A percentile compares a stretch with the other conserved stretches of the same genome.
Evolutionary conservation across 2,888 invertebrate species (phyloP).

Genomic region (Nomada ruficornis): DNA sequence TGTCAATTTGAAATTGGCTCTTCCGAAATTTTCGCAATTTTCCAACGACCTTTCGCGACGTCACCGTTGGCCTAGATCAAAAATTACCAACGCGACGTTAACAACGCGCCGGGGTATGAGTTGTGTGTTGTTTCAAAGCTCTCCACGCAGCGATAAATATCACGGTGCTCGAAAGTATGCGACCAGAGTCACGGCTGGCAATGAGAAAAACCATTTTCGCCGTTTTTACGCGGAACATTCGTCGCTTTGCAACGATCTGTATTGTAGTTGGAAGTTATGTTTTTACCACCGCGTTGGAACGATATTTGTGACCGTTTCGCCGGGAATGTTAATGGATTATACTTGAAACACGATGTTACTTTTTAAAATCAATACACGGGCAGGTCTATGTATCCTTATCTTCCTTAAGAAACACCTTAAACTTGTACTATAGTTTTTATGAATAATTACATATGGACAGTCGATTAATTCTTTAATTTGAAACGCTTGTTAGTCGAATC

Average conservation of each 20-base stretch:
- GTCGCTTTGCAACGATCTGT: neutral
- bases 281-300: neutral
- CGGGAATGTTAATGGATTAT: neutral
- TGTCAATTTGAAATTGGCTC: neutral
- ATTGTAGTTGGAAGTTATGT: neutral
- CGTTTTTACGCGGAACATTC: neutral
- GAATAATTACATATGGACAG: too few species aligned
- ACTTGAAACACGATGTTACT: neutral
- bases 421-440: too few species aligned
- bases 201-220: conserved; percentile 12
- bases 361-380: too few species aligned
- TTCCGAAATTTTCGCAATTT: neutral
- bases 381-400: too few species aligned
- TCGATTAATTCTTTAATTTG: too few species aligned
- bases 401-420: too few species aligned
- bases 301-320: neutral
- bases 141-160: conserved; percentile 17
- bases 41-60: conserved; percentile 18
- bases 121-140: conserved; percentile 28
- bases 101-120: conserved; percentile 11
- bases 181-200: neutral
- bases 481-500: too few species aligned
- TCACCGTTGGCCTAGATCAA: conserved; percentile 41
- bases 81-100: conserved; percentile 34
- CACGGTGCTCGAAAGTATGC: neutral